Percentiles rank a stretch among this genome's conserved stretches.
These are phyloP conservation scores for Myzus persicae DNA, from an alignment of 1,140 invertebrate species.

Conservation along the genomic window DNA sequence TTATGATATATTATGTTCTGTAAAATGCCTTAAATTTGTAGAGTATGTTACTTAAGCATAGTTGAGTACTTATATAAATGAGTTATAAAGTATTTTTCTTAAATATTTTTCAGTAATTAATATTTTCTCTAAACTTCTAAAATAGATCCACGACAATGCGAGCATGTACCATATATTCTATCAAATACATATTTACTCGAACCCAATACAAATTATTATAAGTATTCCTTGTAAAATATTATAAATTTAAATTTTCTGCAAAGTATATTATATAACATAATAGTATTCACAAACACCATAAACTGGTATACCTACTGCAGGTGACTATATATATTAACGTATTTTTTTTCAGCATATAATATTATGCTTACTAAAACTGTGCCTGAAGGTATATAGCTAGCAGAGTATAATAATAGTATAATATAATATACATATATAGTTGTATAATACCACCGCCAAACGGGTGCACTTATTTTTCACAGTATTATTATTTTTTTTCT, in stretches of 20 bases:
- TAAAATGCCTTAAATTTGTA: too few species aligned
- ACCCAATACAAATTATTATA: not conserved
- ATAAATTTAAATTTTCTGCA: not conserved
- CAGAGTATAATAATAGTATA: not conserved
- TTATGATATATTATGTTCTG: too few species aligned
- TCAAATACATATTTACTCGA: too few species aligned
- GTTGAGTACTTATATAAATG: too few species aligned
- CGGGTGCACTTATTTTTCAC: not conserved
- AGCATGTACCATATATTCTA: too few species aligned
- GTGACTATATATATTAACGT: not conserved
- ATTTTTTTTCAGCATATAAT: not conserved
- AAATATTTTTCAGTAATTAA: too few species aligned
- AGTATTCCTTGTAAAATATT: not conserved
- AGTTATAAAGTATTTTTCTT: too few species aligned
- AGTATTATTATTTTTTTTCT: not conserved
- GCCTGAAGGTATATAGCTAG: not conserved
- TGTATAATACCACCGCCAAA: not conserved
- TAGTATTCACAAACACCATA: not conserved
- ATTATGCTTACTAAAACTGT: not conserved
- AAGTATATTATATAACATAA: too few species aligned
- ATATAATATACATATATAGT: not conserved
- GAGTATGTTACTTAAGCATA: too few species aligned
- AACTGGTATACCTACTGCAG: not conserved
- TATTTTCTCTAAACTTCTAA: too few species aligned
- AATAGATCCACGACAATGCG: too few species aligned